Percentiles rank a stretch among this genome's conserved stretches.
phyloP scores from a whole-genome alignment of 1,140 invertebrate species.

The Ganaspis sp. region DNA sequence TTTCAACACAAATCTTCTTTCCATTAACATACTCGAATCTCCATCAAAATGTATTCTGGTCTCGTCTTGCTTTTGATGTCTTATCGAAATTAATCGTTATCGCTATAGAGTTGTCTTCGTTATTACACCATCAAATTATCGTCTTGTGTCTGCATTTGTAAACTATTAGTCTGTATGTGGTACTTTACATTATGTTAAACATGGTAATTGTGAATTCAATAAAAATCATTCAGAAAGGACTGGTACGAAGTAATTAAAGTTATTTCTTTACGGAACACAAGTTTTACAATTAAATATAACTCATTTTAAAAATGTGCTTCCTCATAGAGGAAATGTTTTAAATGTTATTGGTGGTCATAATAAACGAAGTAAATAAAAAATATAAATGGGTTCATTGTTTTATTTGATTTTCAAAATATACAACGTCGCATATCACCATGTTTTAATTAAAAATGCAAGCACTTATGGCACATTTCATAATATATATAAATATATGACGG shows the following conservation, averaged over 20 bases:
- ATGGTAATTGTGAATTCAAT: background rate
- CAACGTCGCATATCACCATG: background rate
- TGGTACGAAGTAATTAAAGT: too few species aligned
- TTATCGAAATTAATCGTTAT: slow-evolving; percentile 34
- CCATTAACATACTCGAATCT: slow-evolving; percentile 1
- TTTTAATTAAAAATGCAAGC: slow-evolving; percentile 31
- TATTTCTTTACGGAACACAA: too few species aligned
- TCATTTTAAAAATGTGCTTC: too few species aligned
- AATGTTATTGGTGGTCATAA: too few species aligned
- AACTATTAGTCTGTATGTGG: background rate
- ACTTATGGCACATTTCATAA: slow-evolving; percentile 38
- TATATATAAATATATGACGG: too few species aligned
- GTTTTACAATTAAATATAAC: too few species aligned
- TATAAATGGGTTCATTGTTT: background rate
- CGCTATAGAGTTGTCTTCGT: slow-evolving; percentile 31
- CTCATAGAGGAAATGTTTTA: too few species aligned
- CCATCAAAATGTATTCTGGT: slow-evolving; percentile 16
- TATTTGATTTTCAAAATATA: background rate
- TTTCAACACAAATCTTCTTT: background rate
- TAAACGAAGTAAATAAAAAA: too few species aligned
- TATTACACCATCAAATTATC: slow-evolving; percentile 32
- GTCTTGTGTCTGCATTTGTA: slow-evolving; percentile 37
- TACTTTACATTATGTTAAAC: background rate
- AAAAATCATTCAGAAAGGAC: too few species aligned
- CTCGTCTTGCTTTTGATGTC: slow-evolving; percentile 13